Base-by-base conservation (phyloP, 2,888 invertebrate species). In the Agonopterix alstromeriana region DNA sequence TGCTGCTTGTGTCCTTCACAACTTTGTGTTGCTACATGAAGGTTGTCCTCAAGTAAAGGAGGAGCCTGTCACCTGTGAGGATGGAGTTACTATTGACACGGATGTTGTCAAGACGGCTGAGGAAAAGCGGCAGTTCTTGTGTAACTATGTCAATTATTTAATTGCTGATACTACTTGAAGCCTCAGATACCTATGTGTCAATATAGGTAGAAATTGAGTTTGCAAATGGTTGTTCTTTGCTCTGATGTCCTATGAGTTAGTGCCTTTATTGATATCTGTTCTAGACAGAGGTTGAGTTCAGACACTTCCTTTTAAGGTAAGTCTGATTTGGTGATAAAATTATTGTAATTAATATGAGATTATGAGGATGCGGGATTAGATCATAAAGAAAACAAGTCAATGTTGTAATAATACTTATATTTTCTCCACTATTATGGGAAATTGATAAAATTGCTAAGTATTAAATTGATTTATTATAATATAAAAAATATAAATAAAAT, bases 71-170 rank as follows among this genome's bases (percentile, higher is more conserved):
- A 55, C 65, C 10, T 80, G 74, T 70, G 80, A 82, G 62, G 82
- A 84, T 62, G 77, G 75, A 51, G 71, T 88, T 10, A 70, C 68
- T 12, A 77, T 88, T 49, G 83, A 85, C 52, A 74, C 67, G 40
- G 67, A 65, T 52, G 72, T 86, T 61, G 81, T 85, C 1, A 78
- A 74, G 59, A 79, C 72, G 54, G 77, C 86, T 35, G 45, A 56
- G 36, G 88, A 87, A 53, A 88, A 88, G 55, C 71, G 88, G 35
- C 83, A 85, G 53, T 88, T 86, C 69, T 57, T 88, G 42, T 86
- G 85, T 66, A 84, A 86, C 59, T 88, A 85, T 54, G 77, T 88
- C 11, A 85, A 82, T 66, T 83, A 75, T 58, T 76, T 86, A 54
- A 27, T 27, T 27, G 27, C 27, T 27, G 77, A 80, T 51, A 45